phyloP scores from a whole-genome alignment of 2,113 vertebrate species.

The Ictalurus furcatus region DNA sequence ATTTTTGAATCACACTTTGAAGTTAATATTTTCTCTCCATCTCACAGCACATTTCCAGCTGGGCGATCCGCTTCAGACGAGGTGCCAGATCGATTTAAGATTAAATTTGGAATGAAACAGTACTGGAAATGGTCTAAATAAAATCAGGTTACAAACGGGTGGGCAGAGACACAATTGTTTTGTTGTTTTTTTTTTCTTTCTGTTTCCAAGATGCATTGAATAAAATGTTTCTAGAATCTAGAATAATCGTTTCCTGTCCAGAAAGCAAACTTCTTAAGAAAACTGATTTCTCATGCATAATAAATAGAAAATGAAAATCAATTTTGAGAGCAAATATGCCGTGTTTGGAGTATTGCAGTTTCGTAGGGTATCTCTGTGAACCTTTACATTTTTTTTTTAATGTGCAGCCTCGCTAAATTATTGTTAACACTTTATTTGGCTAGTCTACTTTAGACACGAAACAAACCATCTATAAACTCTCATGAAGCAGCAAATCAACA shows the following conservation, averaged over 20 bases:
- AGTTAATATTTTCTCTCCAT: background rate
- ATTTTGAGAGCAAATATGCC: background rate
- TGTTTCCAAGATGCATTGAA: background rate
- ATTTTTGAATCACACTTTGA: background rate
- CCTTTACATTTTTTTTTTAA: no score
- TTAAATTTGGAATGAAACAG: constrained; percentile 12
- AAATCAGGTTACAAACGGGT: constrained; percentile 17
- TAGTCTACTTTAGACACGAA: background rate
- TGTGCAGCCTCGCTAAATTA: background rate
- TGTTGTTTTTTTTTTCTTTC: background rate
- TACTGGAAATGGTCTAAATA: constrained; percentile 30
- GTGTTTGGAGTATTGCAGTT: background rate
- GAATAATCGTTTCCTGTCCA: background rate
- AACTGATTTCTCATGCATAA: background rate
- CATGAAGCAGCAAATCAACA: background rate
- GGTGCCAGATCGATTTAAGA: constrained; percentile 37
- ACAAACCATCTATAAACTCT: background rate
- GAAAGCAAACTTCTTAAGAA: background rate
- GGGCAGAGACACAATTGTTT: constrained; percentile 1
- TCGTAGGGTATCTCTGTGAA: background rate
- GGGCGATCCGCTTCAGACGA: background rate
- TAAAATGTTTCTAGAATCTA: background rate
- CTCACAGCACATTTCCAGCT: constrained; percentile 3
- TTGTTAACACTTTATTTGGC: background rate
- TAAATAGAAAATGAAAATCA: background rate